These are phyloP conservation scores for Corythoichthys intestinalis DNA, from an alignment of 2,113 vertebrate species.

Conservation along the genomic window DNA sequence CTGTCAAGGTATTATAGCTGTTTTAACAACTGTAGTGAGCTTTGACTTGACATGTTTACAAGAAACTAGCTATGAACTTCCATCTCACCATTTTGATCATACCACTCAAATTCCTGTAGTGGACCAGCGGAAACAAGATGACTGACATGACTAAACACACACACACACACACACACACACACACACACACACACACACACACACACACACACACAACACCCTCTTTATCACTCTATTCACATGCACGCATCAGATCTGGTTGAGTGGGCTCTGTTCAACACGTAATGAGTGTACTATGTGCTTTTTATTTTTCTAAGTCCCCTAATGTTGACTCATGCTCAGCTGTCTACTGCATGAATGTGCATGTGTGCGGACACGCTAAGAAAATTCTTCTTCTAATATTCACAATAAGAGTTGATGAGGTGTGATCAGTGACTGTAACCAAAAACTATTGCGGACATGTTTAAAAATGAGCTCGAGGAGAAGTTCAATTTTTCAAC, in stretches of 20 bases:
- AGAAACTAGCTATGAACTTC: not conserved
- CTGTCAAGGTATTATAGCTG: too few relatives aligned
- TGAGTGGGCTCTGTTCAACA: slow-evolving; percentile 51
- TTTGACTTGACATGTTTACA: too few relatives aligned
- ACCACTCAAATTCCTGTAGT: slow-evolving; percentile 34
- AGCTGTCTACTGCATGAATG: slow-evolving; percentile 15
- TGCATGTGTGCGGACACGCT: slow-evolving; percentile 39
- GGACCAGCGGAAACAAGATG: slow-evolving; percentile 24
- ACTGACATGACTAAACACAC: slow-evolving; percentile 29
- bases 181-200: slow-evolving; percentile 19
- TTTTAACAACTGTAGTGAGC: too few relatives aligned
- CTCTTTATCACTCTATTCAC: slow-evolving; percentile 5
- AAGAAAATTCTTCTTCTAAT: slow-evolving; percentile 48
- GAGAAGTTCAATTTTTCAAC: slow-evolving; percentile 63
- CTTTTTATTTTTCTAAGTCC: slow-evolving; percentile 56
- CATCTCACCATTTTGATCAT: not conserved
- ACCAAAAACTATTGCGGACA: slow-evolving; percentile 59
- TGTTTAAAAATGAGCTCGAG: slow-evolving; percentile 59
- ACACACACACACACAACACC: slow-evolving; percentile 7
- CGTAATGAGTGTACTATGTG: slow-evolving; percentile 58
- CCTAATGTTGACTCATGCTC: slow-evolving; percentile 53
- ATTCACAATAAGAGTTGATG: slow-evolving; percentile 60
- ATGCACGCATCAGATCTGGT: slow-evolving; percentile 37
- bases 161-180: slow-evolving; percentile 16
- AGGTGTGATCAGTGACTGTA: slow-evolving; percentile 57